A percentile compares a stretch with the other conserved stretches of the same genome.
Conservation (phyloP, 1,140 invertebrate species). For the Hyles vespertilio region DNA sequence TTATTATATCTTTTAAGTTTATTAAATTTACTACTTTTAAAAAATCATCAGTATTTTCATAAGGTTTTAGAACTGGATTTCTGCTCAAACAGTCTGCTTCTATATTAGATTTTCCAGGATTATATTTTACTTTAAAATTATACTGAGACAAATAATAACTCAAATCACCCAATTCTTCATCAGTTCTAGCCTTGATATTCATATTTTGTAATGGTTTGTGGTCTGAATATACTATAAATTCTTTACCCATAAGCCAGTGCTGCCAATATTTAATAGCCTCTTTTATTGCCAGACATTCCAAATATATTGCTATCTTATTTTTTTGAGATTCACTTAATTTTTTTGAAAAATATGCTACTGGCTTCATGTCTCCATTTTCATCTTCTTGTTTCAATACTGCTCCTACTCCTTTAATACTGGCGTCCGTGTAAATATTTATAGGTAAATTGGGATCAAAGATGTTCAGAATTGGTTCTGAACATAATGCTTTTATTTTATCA, state of each 20-base stretch:
- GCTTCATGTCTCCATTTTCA: conserved; percentile 10
- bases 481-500: conserved; percentile 42
- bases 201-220: conserved; percentile 15
- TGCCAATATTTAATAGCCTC: conserved; percentile 31
- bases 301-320: conserved; percentile 31
- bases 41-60: conserved; percentile 7
- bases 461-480: conserved; percentile 39
- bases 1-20: conserved; percentile 4
- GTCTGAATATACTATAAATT: conserved; percentile 14
- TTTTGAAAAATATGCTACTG: conserved; percentile 20
- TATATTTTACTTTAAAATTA: conserved; percentile 14
- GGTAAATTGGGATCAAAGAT: conserved; percentile 40
- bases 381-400: conserved; percentile 30
- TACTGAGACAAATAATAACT: conserved; percentile 6
- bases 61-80: conserved; percentile 8
- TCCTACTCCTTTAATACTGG: conserved; percentile 39
- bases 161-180: conserved; percentile 13
- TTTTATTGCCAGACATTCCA: conserved; percentile 31
- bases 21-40: conserved; percentile 13
- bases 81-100: conserved; percentile 9
- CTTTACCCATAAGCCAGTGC: conserved; percentile 10
- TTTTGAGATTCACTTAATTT: conserved; percentile 25
- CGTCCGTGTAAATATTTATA: conserved; percentile 43
- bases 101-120: conserved; percentile 11
- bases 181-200: conserved; percentile 14